Evolutionary conservation across 2,888 invertebrate genomes (phyloP), one percentile per base, ranked within the genome.

Genomic region (Drosophila acutilabella): DNA sequence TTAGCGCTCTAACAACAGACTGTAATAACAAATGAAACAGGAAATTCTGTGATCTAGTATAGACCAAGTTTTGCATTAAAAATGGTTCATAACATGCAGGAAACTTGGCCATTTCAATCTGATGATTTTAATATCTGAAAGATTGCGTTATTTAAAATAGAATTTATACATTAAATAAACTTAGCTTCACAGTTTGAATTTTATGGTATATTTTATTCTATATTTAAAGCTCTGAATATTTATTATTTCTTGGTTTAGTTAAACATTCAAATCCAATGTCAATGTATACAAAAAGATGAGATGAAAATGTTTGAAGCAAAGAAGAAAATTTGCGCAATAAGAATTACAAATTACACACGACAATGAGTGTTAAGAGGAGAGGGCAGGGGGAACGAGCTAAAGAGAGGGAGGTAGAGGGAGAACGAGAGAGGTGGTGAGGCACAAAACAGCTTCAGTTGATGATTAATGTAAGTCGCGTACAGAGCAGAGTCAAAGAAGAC

Each of bases 401-500:
- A 18, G 36, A 33, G 1, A 53, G 20, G 23, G 5, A 33, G 41
- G 20, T 13, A 42, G 57, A 18, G 20, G 4, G 14, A 33, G 33
- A 14, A 36, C n/a, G n/a, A 6, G 48, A 30, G 41, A 13, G 30
- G 3, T 10, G 10, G 23, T 48, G 13, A 13, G 20, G 16, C 38
- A 18, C 40, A 14, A 20, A 20, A 53, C 47, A 48, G 64, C 74
- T 60, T 80, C 70, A 68, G 56, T 73, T 73, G 81, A 87, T 83
- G 83, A 88, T 87, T 88, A 83, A 83, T 83, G 89, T 88, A 87
- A 83, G 89, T 83, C 87, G 83, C 83, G 83, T 88, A 83, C 72
- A 36, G 66, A 67, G 71, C 67, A 66, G 74, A 72, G 54, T 70
- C 80, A 65, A 73, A 75, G 70, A 78, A 66, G 81, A 68, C 70